Base-by-base conservation (phyloP, 2,797 vertebrate species). In the Australoheros facetus region DNA sequence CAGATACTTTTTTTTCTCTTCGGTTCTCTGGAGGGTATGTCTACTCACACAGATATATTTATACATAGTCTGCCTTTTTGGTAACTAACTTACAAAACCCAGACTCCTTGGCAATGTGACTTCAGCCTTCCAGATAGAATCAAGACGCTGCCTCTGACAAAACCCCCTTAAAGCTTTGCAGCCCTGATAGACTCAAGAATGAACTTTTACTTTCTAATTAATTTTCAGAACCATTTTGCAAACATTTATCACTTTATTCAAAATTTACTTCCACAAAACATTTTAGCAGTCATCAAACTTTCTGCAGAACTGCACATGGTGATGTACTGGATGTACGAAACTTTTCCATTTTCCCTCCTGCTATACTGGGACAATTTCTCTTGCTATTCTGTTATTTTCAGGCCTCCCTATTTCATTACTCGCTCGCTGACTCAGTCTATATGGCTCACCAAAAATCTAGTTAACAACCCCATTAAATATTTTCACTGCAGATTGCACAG, bases 311-410 rank as follows among this genome's bases (percentile, higher is more conserved):
- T 48, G 7, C 14, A 62, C 37, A 45, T 66, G 1, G 6, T 23
- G 21, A 48, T 26, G 8, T 70, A 51, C 71, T 8, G 0, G 7
- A 7, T 4, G 2, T 1, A n/a, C 23, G n/a, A 69, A 78, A 80
- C 45, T n/a, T 77, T 81, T 42, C 53, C 51, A 30, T 69, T 73
- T 48, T 64, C 64, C 71, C 37, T 75, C 13, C 45, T 80, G 14
- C 21, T 48, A 57, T 53, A 39, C 2, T 28, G 10, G 21, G 30
- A 30, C 16, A 51, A 28, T 70, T 70, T 28, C 32, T 73, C 4
- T 79, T 62, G 12, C 64, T 42, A 28, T 76, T 39, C 53, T 64
- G 23, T 78, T 83, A 10, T 81, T 79, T 81, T 80, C 42, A 64
- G 58, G 32, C 21, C 21, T 21, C 66, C n/a, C 12, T 39, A 19